These are phyloP conservation scores for Hycleus cichorii DNA, from an alignment of 1,140 invertebrate genomes.

Conservation along the genomic window DNA sequence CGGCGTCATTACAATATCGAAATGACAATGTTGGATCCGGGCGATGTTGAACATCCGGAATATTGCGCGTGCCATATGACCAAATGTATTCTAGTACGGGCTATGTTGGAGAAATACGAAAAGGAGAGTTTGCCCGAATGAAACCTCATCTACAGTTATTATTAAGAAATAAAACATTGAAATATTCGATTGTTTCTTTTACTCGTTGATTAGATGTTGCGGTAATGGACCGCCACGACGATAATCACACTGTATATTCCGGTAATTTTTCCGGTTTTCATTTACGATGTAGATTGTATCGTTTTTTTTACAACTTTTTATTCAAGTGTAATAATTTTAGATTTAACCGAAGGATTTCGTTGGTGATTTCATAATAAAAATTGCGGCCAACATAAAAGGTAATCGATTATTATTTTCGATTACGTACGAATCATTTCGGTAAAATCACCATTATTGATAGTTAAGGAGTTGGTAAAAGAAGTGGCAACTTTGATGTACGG, in stretches of 20 bases:
- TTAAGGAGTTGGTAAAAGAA: no score
- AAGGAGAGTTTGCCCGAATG: conserved; percentile 15
- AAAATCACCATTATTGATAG: no score
- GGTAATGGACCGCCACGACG: conserved; percentile 12
- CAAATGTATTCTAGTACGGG: conserved; percentile 66
- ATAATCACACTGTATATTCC: conserved; percentile 8
- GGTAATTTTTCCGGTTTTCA: neutral
- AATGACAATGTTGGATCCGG: conserved; percentile 61
- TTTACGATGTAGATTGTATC: no score
- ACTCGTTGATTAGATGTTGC: conserved; percentile 6
- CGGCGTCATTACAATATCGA: conserved; percentile 59
- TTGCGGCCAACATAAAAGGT: no score
- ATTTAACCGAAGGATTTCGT: no score
- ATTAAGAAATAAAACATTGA: no score
- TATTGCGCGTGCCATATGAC: conserved; percentile 70
- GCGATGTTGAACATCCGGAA: conserved; percentile 62
- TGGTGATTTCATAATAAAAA: no score
- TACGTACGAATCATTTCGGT: no score
- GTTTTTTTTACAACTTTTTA: no score
- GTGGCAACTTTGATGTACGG: no score
- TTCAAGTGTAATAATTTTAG: no score
- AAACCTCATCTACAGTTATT: neutral
- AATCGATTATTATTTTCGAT: no score
- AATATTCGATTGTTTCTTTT: neutral
- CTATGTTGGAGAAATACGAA: conserved; percentile 48